Evolutionary conservation across 2,888 invertebrate genomes (phyloP), one percentile per base, ranked within the genome.

Genomic region (Brenthis ino): DNA sequence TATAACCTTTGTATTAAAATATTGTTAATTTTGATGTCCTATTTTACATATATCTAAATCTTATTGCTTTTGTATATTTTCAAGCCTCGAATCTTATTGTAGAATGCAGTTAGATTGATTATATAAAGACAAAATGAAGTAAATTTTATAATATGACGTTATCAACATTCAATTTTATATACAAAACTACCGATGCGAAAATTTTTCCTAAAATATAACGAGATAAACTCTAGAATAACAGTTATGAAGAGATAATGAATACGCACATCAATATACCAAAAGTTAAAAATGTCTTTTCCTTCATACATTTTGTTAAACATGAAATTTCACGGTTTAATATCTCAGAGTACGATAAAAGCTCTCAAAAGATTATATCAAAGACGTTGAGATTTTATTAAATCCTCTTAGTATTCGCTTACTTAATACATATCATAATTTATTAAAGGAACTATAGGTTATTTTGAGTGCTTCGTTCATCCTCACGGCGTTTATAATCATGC

Each of bases 401-500:
- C 72, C 67, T 68, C 70, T 68, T 69, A 67, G 65, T 65, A 68
- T 66, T 71, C 66, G 64, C 68, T 74, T 72, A 72, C 71, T 72
- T 70, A 70, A 70, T 66, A 72, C 69, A 73, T 68, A 70, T 73
- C 70, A 74, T 76, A 70, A 76, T 71, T 76, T 72, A 68, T 69
- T 67, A 72, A 72, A 69, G 67, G 67, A 67, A 72, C 74, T 72
- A 70, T 73, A 74, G 65, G 66, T 72, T 63, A 69, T 63, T 56
- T 64, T 56, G 64, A 68, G 71, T 71, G 69, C 67, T 58, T 16
- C 60, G 82, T 79, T 82, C 79, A 83, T 83, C 82, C 79, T 82
- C 79, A 83, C 83, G 81, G 82, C 80, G 81, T 84, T 82, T 85
- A 81, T 88, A 87, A 87, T 86, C 85, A 82, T 81, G 73, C 77